These are phyloP conservation scores for Hemitrygon akajei DNA, from an alignment of 2,797 vertebrate genomes.

Conservation along the genomic window DNA sequence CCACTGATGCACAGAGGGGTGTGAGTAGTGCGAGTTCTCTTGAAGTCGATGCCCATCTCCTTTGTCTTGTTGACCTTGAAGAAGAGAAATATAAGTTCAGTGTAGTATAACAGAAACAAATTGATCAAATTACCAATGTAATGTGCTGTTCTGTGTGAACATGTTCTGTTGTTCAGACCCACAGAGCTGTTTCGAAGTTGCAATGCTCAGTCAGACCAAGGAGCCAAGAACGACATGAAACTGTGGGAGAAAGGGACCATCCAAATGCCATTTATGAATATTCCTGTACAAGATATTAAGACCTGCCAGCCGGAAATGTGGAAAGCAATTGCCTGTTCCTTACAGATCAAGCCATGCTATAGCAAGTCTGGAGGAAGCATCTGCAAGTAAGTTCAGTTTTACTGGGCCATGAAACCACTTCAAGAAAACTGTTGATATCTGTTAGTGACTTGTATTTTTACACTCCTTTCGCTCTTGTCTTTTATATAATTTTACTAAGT, in stretches of 20 bases:
- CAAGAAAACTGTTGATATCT: neutral
- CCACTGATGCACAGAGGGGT: too few species aligned
- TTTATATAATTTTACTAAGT: neutral
- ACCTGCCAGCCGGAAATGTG: slow-evolving; percentile 91
- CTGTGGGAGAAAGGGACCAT: slow-evolving; percentile 96
- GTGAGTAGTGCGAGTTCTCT: too few species aligned
- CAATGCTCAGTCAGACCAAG: slow-evolving; percentile 91
- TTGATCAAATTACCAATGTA: neutral
- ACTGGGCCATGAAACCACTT: neutral
- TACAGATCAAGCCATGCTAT: slow-evolving; percentile 96
- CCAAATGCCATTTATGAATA: slow-evolving; percentile 97
- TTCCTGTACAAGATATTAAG: slow-evolving; percentile 90
- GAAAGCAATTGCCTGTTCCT: slow-evolving; percentile 89
- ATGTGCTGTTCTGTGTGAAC: neutral
- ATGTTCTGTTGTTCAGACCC: slow-evolving; percentile 63
- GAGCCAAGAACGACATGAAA: slow-evolving; percentile 95
- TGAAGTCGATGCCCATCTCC: too few species aligned
- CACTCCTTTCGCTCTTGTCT: neutral
- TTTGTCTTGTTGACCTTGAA: too few species aligned
- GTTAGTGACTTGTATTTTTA: neutral
- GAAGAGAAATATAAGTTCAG: slow-evolving; percentile 38
- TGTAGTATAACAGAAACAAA: slow-evolving; percentile 38
- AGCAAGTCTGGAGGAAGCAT: slow-evolving; percentile 92
- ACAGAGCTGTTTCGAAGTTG: slow-evolving; percentile 96
- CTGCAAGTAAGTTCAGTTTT: slow-evolving; percentile 76